Base-by-base conservation (phyloP, 2,113 vertebrate genomes). In the Syngnathus floridae region DNA sequence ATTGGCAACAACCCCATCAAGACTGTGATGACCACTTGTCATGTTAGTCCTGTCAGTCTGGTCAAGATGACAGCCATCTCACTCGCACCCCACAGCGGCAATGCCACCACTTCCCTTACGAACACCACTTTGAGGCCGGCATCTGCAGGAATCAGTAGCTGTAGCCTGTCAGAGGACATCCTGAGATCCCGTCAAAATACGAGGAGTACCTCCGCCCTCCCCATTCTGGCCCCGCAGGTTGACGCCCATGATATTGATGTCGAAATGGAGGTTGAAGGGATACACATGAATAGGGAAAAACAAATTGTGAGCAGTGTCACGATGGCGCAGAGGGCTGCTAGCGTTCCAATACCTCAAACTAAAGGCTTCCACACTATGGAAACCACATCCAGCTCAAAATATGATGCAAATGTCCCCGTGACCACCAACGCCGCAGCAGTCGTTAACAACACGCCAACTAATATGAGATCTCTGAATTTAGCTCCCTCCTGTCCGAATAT, bases 1-100 rank as follows among this genome's bases (percentile, higher is more conserved):
- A 93, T 98, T 43, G 90, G 93, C 36, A 96, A 94, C 86, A 98
- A 93, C 75, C 94, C 95, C 61, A 94, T 97, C 71, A 98, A 98
- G 87, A 95, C 94, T 1, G 92, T 98, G 73, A 92, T 99, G 71
- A 94, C 94, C 8, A 90, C 95, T 7, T 92, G 95, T 61, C 95
- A 97, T 0, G 85, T 96, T 80, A 94, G 92, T 78, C 93, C 95
- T 3, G 89, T 97, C 79, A 97, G 94, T 63, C 90, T 97, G 83
- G 94, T 99, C 49, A 96, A 97, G 85, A 98, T 98, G 95, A 92
- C 95, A 55, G 83, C 96, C 80, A 95, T 98, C 89, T 94, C 96
- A 9, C 92, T 98, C 26, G 87, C 94, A 1, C 91, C 93, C 0
- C 93, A 84, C 87, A 88, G 82, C 82, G 75, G 82, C 69, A 85